phyloP scores from a whole-genome alignment of 2,113 vertebrate genomes.

The Nothocercus nigrocapillus region DNA sequence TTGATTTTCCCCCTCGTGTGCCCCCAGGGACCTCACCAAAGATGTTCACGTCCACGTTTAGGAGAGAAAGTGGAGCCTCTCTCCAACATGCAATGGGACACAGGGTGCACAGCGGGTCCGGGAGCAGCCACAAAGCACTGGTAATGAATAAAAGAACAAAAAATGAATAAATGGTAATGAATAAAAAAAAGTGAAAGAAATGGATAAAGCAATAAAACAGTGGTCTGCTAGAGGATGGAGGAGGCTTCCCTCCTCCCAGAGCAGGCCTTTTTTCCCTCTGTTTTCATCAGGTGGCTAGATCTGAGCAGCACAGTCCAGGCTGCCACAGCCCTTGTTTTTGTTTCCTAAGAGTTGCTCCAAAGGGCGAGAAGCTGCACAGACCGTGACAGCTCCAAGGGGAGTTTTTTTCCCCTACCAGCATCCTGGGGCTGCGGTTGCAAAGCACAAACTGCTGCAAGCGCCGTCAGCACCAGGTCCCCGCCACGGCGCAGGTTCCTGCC shows the following conservation, averaged over 20 bases:
- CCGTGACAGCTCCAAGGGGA: rapidly evolving
- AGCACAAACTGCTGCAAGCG: not conserved
- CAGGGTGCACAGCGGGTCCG: no score
- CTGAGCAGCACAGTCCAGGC: not conserved
- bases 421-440: not conserved
- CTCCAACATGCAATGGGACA: no score
- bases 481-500: rapidly evolving
- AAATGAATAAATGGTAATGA: no score
- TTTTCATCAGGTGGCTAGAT: not conserved
- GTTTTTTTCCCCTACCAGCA: not conserved
- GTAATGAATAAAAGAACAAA: no score
- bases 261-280: not conserved
- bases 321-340: not conserved
- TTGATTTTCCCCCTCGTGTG: not conserved
- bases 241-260: not conserved
- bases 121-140: no score
- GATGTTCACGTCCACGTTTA: not conserved
- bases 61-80: not conserved
- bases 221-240: not conserved
- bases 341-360: not conserved
- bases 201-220: not conserved
- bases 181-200: no score
- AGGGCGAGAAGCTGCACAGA: not conserved
- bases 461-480: rapidly evolving
- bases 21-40: not conserved